phyloP scores from a whole-genome alignment of 2,888 invertebrate genomes.

The Ochlodes sylvanus region DNA sequence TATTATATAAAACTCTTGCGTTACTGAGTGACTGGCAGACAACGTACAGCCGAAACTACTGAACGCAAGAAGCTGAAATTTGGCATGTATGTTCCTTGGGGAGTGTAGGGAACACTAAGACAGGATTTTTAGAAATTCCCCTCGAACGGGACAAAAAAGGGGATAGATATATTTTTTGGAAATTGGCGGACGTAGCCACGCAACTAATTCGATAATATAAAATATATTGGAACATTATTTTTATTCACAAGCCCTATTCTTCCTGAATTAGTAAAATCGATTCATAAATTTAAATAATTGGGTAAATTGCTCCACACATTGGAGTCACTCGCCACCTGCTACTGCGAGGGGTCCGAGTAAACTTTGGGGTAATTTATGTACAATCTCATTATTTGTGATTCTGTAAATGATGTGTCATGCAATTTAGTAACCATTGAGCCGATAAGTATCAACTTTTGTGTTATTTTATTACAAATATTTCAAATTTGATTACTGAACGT shows the following conservation, averaged over 20 bases:
- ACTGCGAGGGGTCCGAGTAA: conserved; percentile 38
- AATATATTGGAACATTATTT: no score
- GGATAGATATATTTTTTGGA: no score
- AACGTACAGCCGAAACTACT: no score
- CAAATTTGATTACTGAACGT: background rate
- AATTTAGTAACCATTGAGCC: conserved; percentile 36
- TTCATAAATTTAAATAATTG: conserved; percentile 25
- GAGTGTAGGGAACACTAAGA: no score
- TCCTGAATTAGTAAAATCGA: conserved; percentile 5
- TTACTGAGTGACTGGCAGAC: no score
- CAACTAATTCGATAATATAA: no score
- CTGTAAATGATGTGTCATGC: conserved; percentile 42
- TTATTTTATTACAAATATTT: background rate
- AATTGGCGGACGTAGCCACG: no score
- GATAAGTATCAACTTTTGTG: conserved; percentile 17
- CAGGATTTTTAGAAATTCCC: no score
- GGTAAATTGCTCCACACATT: conserved; percentile 31
- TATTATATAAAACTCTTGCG: no score
- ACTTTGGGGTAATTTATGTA: conserved; percentile 44
- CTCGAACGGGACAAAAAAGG: no score
- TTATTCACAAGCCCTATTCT: conserved; percentile 4
- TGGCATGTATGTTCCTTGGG: no score
- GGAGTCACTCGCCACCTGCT: conserved; percentile 34
- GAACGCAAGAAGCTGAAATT: no score
- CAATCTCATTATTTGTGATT: conserved; percentile 40